phyloP scores from a whole-genome alignment of 2,797 vertebrate genomes.

The Falco columbarius region DNA sequence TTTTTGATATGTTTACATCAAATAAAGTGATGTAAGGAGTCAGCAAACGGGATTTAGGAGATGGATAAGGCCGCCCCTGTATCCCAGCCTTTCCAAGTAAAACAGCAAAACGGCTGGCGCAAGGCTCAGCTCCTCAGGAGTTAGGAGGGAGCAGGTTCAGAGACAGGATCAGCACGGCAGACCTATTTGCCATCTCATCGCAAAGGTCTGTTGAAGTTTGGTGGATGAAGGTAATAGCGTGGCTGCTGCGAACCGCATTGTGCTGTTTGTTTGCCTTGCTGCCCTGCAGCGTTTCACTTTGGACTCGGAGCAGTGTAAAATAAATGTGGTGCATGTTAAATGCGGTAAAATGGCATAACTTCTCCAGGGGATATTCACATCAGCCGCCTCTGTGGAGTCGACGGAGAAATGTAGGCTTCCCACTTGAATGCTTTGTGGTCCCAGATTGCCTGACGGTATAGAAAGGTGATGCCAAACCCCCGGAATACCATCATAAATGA shows the following conservation, averaged over 20 bases:
- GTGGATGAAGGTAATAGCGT: not conserved
- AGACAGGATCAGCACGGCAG: not conserved
- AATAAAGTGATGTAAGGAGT: not conserved
- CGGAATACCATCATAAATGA: not conserved
- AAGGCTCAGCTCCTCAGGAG: not conserved
- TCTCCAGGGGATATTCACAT: not conserved
- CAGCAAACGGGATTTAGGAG: not conserved
- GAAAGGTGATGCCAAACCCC: not conserved
- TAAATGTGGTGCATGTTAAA: not conserved
- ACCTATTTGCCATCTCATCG: not conserved
- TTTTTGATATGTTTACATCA: not conserved
- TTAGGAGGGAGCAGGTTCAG: not conserved
- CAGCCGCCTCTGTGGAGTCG: rapidly evolving
- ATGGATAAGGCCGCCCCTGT: not conserved
- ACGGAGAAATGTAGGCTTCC: not conserved
- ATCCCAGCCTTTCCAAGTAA: not conserved
- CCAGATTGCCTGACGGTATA: not conserved
- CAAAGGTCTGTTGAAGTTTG: not conserved
- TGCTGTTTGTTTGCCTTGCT: not conserved
- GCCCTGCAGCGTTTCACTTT: not conserved
- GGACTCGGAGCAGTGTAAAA: not conserved
- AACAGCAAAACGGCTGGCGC: not conserved
- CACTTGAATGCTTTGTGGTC: not conserved
- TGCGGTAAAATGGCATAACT: not conserved
- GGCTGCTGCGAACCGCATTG: not conserved